phyloP scores from a whole-genome alignment of 2,888 invertebrate species.

The Athalia cordata region DNA sequence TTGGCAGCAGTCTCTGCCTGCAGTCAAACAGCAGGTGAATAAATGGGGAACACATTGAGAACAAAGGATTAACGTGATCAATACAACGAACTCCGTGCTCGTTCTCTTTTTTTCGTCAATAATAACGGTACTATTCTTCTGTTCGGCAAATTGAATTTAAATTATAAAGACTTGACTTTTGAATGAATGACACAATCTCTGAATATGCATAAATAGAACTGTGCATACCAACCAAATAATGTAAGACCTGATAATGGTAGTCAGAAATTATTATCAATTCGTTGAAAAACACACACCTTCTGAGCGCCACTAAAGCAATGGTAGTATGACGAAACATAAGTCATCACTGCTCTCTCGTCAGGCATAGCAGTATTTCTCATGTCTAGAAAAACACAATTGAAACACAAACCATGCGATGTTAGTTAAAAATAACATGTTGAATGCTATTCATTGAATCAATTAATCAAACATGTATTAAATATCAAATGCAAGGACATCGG shows the following conservation, averaged over 20 bases:
- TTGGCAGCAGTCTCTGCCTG: constrained; percentile 99
- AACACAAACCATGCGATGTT: constrained; percentile 60
- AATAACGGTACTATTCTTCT: constrained; percentile 13
- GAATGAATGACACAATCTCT: constrained; percentile 14
- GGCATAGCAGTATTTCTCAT: constrained; percentile 99
- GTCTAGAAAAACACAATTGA: constrained; percentile 79
- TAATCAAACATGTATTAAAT: constrained; percentile 26
- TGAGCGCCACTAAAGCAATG: constrained; percentile 99
- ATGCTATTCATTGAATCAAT: constrained; percentile 31
- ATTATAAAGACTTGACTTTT: constrained; percentile 18
- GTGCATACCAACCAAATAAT: constrained; percentile 31
- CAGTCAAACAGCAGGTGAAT: constrained; percentile 30
- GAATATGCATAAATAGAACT: constrained; percentile 35
- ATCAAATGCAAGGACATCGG: constrained; percentile 21
- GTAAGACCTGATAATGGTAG: constrained; percentile 41
- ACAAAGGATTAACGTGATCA: constrained; percentile 39
- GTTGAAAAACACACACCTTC: constrained; percentile 84
- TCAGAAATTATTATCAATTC: constrained; percentile 39
- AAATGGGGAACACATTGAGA: constrained; percentile 46
- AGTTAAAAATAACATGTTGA: constrained; percentile 25
- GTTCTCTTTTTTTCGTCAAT: constrained; percentile 1
- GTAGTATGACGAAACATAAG: constrained; percentile 99
- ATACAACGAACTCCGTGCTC: neutral
- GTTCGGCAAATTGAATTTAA: constrained; percentile 25
- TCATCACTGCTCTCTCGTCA: constrained; percentile 99